phyloP scores from a whole-genome alignment of 2,113 vertebrate genomes.

The Leucosticte australis region DNA sequence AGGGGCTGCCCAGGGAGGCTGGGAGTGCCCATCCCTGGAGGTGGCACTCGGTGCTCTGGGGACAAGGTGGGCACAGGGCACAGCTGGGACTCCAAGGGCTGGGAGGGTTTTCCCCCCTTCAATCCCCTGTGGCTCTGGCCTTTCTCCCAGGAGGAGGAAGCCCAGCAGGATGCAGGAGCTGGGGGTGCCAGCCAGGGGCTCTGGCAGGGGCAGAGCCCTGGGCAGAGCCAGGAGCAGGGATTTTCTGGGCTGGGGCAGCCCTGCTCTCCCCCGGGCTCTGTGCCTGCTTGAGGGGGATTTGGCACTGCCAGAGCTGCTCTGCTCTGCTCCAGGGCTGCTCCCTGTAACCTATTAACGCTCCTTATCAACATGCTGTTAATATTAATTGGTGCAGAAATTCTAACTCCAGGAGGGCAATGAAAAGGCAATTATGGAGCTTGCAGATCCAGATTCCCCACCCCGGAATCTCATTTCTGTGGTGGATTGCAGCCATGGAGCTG shows the following conservation, averaged over 20 bases:
- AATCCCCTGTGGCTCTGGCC: accelerated
- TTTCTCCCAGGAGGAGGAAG: neutral
- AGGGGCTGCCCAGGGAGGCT: neutral
- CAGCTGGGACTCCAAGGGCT: accelerated
- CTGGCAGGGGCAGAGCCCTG: neutral
- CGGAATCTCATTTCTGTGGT: neutral
- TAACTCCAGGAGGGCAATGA: conserved; percentile 7
- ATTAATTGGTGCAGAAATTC: conserved; percentile 22
- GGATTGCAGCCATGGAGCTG: neutral
- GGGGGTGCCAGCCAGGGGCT: accelerated
- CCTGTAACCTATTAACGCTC: neutral
- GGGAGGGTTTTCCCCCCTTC: neutral
- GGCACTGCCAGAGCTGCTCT: neutral
- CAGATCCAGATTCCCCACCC: neutral
- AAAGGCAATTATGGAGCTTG: conserved; percentile 1
- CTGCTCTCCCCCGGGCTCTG: neutral
- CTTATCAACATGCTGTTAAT: neutral
- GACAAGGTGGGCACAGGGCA: neutral
- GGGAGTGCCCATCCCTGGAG: neutral
- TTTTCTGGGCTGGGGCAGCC: neutral
- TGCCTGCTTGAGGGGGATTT: neutral
- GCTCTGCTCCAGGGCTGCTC: neutral
- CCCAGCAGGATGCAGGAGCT: neutral
- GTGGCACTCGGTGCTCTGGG: accelerated
- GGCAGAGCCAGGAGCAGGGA: neutral